Evolutionary conservation across 2,888 invertebrate species (phyloP).

Genomic region (Chaetogeoica ovagalla): DNA sequence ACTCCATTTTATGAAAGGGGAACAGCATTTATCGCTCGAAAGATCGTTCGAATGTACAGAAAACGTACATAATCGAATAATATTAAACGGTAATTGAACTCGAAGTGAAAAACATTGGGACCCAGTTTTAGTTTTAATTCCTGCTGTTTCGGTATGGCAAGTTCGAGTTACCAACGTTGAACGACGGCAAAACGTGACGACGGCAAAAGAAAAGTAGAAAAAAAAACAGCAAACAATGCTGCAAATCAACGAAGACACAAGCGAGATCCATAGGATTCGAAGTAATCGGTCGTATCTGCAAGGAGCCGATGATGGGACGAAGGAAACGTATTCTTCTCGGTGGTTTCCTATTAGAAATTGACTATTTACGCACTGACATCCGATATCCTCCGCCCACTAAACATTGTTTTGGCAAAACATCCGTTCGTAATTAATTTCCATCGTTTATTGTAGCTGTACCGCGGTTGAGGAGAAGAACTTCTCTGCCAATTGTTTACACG

Average conservation of each 20-base stretch:
- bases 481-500: not conserved
- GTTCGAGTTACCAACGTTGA: not conserved
- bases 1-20: too few species aligned
- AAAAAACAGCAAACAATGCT: too few species aligned
- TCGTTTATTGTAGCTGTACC: not conserved
- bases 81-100: too few species aligned
- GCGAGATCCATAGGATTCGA: not conserved
- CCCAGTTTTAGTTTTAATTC: too few species aligned
- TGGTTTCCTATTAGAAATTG: slow-evolving; percentile 30
- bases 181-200: too few species aligned
- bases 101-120: too few species aligned
- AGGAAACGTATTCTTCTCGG: not conserved
- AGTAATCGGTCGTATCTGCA: not conserved
- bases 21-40: too few species aligned
- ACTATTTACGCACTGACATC: slow-evolving; percentile 16
- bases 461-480: not conserved
- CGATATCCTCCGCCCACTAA: slow-evolving; percentile 23
- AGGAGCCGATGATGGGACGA: not conserved
- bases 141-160: too few species aligned
- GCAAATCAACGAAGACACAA: not conserved
- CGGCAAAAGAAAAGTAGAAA: not conserved
- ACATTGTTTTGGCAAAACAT: slow-evolving; percentile 28
- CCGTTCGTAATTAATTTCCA: slow-evolving; percentile 25
- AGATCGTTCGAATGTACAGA: too few species aligned
- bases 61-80: too few species aligned